These are phyloP conservation scores for Serilophus lunatus DNA, from an alignment of 2,113 vertebrate genomes.

Conservation along the genomic window DNA sequence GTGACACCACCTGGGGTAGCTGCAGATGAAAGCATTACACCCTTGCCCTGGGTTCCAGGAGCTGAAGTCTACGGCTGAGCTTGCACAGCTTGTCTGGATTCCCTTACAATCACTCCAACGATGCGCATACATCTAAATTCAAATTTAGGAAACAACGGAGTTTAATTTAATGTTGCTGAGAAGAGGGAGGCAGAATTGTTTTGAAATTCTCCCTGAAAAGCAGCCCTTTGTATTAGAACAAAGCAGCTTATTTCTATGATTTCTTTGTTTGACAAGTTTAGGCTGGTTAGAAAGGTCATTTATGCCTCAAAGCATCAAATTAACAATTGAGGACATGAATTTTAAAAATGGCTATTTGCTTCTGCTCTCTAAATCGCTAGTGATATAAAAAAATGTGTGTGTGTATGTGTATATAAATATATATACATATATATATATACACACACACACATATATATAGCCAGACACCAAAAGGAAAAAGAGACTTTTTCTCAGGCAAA, in stretches of 20 bases:
- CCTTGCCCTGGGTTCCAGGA: background rate
- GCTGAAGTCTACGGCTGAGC: background rate
- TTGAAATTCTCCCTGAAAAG: constrained; percentile 68
- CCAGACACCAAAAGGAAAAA: background rate
- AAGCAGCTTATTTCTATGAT: constrained; percentile 68
- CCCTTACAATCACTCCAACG: background rate
- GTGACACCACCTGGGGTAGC: background rate
- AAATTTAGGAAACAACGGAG: constrained; percentile 21
- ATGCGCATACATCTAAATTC: background rate
- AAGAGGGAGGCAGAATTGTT: constrained; percentile 60
- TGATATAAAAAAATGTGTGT: too few relatives aligned
- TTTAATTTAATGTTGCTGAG: constrained; percentile 62
- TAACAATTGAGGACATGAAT: constrained; percentile 77
- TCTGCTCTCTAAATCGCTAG: constrained; percentile 67
- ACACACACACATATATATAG: background rate
- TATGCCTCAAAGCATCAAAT: constrained; percentile 77
- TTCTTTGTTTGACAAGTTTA: constrained; percentile 75
- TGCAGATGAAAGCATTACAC: background rate
- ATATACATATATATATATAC: too few relatives aligned
- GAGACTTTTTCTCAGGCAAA: constrained; percentile 29
- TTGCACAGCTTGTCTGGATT: constrained; percentile 27
- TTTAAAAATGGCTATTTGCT: constrained; percentile 73
- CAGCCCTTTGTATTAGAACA: constrained; percentile 71
- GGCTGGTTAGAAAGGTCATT: constrained; percentile 73
- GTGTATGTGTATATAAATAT: too few relatives aligned